Conservation (phyloP, 2,797 vertebrate species). For the Oreochromis mossambicus region DNA sequence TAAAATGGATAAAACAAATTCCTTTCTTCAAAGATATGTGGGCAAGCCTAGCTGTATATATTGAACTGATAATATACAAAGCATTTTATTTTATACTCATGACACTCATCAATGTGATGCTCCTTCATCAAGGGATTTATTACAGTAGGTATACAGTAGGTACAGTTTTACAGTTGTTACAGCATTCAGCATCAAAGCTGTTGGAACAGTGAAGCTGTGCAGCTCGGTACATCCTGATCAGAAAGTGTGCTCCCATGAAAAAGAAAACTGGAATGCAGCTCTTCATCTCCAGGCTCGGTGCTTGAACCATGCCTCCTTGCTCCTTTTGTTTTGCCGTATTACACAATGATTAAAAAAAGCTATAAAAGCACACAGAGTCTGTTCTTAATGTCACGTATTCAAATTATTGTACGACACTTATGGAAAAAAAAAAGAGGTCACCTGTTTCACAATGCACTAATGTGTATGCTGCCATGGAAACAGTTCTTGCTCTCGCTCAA, state of each 20-base stretch:
- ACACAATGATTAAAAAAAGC: not conserved
- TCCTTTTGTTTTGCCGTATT: not conserved
- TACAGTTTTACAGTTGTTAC: not conserved
- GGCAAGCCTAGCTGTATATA: not conserved
- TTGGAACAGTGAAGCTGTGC: not conserved
- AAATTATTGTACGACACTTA: slow-evolving; percentile 41
- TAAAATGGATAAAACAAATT: not conserved
- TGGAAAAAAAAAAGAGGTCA: slow-evolving; percentile 6
- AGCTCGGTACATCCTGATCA: slow-evolving; percentile 2
- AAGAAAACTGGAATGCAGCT: slow-evolving; percentile 17
- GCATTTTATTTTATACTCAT: not conserved
- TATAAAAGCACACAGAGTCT: slow-evolving; percentile 9
- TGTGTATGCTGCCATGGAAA: slow-evolving; percentile 66
- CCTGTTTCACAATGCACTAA: slow-evolving; percentile 37
- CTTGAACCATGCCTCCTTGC: not conserved
- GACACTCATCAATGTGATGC: not conserved
- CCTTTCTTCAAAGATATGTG: not conserved
- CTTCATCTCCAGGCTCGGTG: not conserved
- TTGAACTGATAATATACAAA: not conserved
- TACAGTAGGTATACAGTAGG: not conserved
- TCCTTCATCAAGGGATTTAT: not conserved
- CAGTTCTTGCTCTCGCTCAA: slow-evolving; percentile 30
- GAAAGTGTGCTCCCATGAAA: not conserved
- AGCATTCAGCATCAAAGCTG: slow-evolving; percentile 5
- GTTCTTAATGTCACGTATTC: slow-evolving; percentile 41